Evolutionary conservation across 2,888 invertebrate species (phyloP), one percentile per base, ranked within the genome.

Genomic region (Dasysyrphus albostriatus): DNA sequence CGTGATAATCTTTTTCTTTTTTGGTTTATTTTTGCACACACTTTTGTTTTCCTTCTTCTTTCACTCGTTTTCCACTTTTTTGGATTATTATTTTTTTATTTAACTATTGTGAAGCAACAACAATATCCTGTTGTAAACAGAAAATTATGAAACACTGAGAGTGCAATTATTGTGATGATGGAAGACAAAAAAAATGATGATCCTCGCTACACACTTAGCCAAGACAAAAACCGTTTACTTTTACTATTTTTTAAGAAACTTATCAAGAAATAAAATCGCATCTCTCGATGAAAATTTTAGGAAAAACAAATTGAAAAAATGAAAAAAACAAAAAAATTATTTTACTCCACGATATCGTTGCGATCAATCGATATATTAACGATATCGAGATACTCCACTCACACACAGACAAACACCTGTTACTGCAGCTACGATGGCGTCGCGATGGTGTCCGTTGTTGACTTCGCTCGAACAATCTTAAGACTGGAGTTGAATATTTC

Each of bases 401-500:
- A 70, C 69, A 70, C 49, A 59, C 74, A 75, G 56, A 47, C 79
- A 84, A 85, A 81, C 81, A 85, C 84, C 78, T 78, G 78, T 78
- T 81, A 70, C 63, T 77, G 73, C 65, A 72, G 70, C 61, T 83
- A 42, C 78, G 87, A 83, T 61, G 61, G 61, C 39, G 61, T 75
- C 87, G 79, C 87, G 87, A 75, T 75, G 74, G 83, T 87, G 63
- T 83, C 79, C 83, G 88, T 77, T 88, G 88, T 83, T 83, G 72
- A 88, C 88, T 83, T 83, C 88, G 79, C 88, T 83, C 88, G 79
- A 83, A 80, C 88, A 83, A 88, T 88, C 88, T 88, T 88, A 88
- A 88, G 88, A 88, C 88, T 88, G 88, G 88, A 88, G 83, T 76
- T 39, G 61, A 80, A 76, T 70, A 63, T 54, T 75, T 87, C 83